Evolutionary conservation across 2,797 vertebrate species (phyloP).

Genomic region (Syncerus caffer): DNA sequence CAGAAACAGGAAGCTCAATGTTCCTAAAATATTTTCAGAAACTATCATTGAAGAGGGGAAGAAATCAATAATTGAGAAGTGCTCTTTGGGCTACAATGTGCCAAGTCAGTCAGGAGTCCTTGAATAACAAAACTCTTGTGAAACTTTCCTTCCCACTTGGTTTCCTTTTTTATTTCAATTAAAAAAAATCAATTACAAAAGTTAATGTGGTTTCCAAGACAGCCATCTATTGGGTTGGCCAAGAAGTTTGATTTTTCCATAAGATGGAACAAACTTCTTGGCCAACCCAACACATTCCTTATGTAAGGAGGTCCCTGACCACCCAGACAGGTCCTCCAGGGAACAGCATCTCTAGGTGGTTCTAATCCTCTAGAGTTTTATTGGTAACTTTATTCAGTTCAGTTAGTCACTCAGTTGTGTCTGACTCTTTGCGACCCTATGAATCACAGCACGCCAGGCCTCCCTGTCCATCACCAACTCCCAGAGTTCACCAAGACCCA

Average conservation of each 20-base stretch:
- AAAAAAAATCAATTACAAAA: neutral
- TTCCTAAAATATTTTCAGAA: neutral
- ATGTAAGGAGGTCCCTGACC: neutral
- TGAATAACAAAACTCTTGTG: neutral
- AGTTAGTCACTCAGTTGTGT: too few species aligned
- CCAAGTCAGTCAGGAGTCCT: neutral
- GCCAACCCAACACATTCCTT: neutral
- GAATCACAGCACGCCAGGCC: too few species aligned
- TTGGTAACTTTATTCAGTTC: neutral
- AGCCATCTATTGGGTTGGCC: neutral
- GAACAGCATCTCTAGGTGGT: neutral
- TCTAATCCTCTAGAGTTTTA: neutral
- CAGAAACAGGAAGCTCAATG: conserved; percentile 13
- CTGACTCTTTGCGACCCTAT: too few species aligned
- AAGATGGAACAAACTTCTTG: neutral
- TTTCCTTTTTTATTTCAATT: neutral
- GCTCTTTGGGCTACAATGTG: neutral
- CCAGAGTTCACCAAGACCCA: too few species aligned
- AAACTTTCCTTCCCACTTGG: neutral
- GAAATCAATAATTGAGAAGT: neutral
- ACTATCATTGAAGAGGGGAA: neutral
- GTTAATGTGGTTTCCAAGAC: neutral
- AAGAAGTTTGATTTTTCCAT: neutral
- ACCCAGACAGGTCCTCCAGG: neutral
- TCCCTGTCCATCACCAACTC: too few species aligned